Evolutionary conservation across 2,888 invertebrate species (phyloP).

Genomic region (Hydriomena furcata): DNA sequence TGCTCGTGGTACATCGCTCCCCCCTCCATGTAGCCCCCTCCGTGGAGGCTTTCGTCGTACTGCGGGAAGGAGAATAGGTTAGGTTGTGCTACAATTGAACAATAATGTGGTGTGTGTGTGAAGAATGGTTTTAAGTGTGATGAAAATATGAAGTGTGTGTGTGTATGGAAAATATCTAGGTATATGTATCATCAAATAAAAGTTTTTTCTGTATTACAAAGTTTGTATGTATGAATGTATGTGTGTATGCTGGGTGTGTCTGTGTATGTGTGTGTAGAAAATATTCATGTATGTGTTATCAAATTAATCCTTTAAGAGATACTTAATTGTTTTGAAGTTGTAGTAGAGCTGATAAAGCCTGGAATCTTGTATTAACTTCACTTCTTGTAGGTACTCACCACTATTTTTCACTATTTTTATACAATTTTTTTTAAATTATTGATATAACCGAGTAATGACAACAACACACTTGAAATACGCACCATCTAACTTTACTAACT

Average conservation of each 20-base stretch:
- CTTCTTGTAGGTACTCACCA: conserved; percentile 21
- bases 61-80: conserved; percentile 63
- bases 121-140: background rate
- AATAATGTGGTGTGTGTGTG: no score
- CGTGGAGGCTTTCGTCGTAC: conserved; percentile 97
- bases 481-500: no score
- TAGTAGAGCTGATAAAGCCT: no score
- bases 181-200: no score
- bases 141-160: background rate
- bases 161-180: background rate
- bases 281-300: no score
- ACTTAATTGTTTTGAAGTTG: no score
- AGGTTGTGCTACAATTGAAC: background rate
- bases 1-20: conserved; percentile 90
- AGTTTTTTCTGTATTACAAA: no score
- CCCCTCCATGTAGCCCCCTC: conserved; percentile 93
- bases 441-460: conserved; percentile 4
- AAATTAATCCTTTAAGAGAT: no score
- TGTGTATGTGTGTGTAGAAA: no score
- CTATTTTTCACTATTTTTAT: background rate
- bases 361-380: no score
- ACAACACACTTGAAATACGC: conserved; percentile 5
- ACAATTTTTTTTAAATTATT: background rate
- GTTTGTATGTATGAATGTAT: no score
- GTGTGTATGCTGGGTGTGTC: no score